phyloP scores from a whole-genome alignment of 2,888 invertebrate genomes.

The Camptogramma bilineatum region DNA sequence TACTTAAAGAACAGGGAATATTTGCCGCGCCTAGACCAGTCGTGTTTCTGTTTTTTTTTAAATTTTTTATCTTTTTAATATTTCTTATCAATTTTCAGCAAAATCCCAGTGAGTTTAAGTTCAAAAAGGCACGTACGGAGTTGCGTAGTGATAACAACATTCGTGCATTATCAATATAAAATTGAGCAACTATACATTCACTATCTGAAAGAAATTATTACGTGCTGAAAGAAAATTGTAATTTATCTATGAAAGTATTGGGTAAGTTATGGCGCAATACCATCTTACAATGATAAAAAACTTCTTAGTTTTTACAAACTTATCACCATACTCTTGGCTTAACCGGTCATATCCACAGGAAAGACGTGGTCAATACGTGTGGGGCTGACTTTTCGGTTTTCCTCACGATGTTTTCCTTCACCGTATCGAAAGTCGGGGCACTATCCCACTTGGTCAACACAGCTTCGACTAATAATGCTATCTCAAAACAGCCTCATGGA shows the following conservation, averaged over 20 bases:
- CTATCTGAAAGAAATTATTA: constrained; percentile 43
- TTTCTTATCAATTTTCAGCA: constrained; percentile 19
- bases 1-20: too few species aligned
- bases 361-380: too few species aligned
- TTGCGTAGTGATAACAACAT: constrained; percentile 53
- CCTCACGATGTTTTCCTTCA: too few species aligned
- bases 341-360: too few species aligned
- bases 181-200: constrained; percentile 41
- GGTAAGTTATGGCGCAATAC: constrained; percentile 39
- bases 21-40: too few species aligned
- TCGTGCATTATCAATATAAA: constrained; percentile 49
- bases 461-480: too few species aligned
- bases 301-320: too few species aligned
- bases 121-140: constrained; percentile 49
- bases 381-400: too few species aligned
- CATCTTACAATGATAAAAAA: background rate
- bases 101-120: constrained; percentile 12
- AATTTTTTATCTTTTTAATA: background rate
- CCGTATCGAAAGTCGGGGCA: too few species aligned
- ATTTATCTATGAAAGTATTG: constrained; percentile 47
- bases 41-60: background rate
- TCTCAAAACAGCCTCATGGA: too few species aligned
- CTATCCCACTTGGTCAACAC: too few species aligned
- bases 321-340: too few species aligned
- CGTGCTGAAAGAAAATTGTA: constrained; percentile 49